Conservation (phyloP, 1,140 invertebrate genomes). For the Panagrolaimus sp. region DNA sequence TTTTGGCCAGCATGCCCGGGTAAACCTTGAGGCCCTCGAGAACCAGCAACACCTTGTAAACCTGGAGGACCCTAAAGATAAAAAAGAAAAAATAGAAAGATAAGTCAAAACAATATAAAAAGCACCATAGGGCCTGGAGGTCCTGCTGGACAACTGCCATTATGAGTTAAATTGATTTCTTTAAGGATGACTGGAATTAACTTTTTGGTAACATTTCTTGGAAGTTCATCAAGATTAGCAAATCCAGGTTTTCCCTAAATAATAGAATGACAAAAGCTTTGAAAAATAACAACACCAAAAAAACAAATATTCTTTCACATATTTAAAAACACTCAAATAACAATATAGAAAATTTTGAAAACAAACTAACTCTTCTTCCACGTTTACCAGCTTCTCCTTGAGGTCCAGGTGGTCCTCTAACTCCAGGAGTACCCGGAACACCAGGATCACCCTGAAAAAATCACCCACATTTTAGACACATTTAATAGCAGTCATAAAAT, state of each 20-base stretch:
- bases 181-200: slow-evolving; percentile 20
- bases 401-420: slow-evolving; percentile 37
- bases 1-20: slow-evolving; percentile 49
- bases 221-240: neutral
- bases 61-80: slow-evolving; percentile 25
- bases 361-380: slow-evolving; percentile 45
- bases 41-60: slow-evolving; percentile 20
- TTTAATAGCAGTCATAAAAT: slow-evolving; percentile 23
- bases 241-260: slow-evolving; percentile 17
- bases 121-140: slow-evolving; percentile 32
- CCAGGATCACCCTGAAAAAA: slow-evolving; percentile 34
- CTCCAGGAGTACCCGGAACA: slow-evolving; percentile 34
- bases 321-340: neutral
- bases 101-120: slow-evolving; percentile 2
- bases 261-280: neutral
- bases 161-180: slow-evolving; percentile 4
- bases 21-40: slow-evolving; percentile 45
- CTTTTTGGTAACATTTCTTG: neutral
- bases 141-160: slow-evolving; percentile 21
- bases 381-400: slow-evolving; percentile 41
- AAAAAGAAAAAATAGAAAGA: slow-evolving; percentile 7
- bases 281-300: slow-evolving; percentile 14
- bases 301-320: neutral
- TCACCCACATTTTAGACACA: neutral
- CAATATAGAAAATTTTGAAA: neutral